phyloP scores from a whole-genome alignment of 53 echinoderm and acorn worm species.

The Holothuria leucospilota region DNA sequence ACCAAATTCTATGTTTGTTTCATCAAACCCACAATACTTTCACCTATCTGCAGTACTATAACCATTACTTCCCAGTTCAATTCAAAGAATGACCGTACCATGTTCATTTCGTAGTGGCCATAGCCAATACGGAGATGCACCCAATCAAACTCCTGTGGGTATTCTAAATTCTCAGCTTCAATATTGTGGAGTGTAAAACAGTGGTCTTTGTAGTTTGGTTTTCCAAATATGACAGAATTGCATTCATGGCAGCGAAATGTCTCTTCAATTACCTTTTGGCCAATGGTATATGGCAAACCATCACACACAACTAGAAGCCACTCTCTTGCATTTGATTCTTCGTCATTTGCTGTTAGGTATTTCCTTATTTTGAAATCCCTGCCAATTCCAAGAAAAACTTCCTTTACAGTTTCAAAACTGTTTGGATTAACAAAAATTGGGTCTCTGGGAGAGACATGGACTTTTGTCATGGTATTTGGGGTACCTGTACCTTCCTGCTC shows the following conservation, averaged over 20 bases:
- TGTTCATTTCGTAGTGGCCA: slow-evolving; percentile 68
- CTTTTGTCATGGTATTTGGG: too few species aligned
- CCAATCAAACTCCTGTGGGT: slow-evolving; percentile 61
- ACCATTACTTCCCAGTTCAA: slow-evolving; percentile 70
- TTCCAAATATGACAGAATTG: background rate
- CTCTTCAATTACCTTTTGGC: slow-evolving; percentile 33
- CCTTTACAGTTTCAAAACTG: too few species aligned
- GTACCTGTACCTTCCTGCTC: too few species aligned
- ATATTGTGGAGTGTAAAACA: background rate
- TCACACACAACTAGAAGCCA: slow-evolving; percentile 53
- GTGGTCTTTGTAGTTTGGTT: slow-evolving; percentile 14
- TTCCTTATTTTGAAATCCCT: too few species aligned
- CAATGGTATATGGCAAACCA: slow-evolving; percentile 60
- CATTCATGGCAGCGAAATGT: slow-evolving; percentile 53
- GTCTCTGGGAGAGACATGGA: too few species aligned
- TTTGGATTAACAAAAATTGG: too few species aligned
- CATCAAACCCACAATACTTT: too few species aligned
- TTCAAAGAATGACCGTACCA: slow-evolving; percentile 59
- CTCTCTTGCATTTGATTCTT: slow-evolving; percentile 3
- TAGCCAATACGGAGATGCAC: slow-evolving; percentile 42
- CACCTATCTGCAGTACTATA: too few species aligned
- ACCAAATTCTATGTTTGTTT: too few species aligned
- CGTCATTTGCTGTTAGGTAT: too few species aligned
- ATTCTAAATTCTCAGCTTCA: background rate
- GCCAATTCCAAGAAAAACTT: too few species aligned